Conservation (phyloP, 2,113 vertebrate species). For the Ammodytes marinus region DNA sequence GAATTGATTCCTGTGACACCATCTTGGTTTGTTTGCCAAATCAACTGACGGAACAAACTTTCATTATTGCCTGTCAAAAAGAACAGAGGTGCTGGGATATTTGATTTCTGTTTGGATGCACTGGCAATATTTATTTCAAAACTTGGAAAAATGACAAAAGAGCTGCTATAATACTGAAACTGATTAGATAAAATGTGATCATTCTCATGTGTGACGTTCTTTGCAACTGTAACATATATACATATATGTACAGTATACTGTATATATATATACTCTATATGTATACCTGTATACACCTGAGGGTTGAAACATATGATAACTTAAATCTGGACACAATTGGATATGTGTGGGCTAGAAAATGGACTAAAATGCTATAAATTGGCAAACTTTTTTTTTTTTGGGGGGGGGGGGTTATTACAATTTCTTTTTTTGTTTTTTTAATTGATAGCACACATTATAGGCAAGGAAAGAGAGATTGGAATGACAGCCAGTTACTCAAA, state of each 20-base stretch:
- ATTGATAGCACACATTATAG: not conserved
- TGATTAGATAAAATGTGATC: not conserved
- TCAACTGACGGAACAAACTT: not conserved
- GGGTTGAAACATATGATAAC: too few species aligned
- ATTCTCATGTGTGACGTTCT: too few species aligned
- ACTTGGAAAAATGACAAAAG: not conserved
- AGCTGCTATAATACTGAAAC: not conserved
- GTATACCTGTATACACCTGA: too few species aligned
- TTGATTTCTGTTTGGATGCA: not conserved
- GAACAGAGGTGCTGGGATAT: not conserved
- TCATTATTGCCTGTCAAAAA: not conserved
- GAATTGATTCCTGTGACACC: constrained; percentile 2
- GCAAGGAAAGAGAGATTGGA: not conserved
- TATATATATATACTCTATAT: too few species aligned
- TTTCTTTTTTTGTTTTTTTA: too few species aligned
- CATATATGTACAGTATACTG: not conserved
- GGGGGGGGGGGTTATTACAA: too few species aligned
- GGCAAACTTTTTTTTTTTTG: too few species aligned
- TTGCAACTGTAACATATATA: not conserved
- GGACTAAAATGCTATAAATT: not conserved
- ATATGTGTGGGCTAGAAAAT: not conserved
- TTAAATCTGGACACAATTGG: too few species aligned
- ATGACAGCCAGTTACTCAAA: too few species aligned
- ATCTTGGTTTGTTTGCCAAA: not conserved
- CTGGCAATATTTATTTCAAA: not conserved